A percentile compares a stretch with the other conserved stretches of the same genome.
These are phyloP conservation scores for Excalfactoria chinensis DNA, from an alignment of 2,113 vertebrate species.

Conservation along the genomic window DNA sequence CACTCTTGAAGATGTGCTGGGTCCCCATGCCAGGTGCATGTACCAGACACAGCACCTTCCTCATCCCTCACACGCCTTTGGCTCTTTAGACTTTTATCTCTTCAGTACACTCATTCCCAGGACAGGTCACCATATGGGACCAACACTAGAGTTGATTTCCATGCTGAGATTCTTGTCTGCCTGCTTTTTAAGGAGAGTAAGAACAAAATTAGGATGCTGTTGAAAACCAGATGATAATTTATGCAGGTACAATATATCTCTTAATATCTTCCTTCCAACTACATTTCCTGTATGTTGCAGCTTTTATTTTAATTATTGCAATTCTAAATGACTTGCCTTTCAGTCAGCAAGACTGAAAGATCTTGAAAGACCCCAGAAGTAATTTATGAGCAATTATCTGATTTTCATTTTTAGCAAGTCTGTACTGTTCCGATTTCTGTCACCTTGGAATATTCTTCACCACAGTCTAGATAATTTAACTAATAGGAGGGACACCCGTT, in stretches of 20 bases:
- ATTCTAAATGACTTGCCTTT: slow-evolving; percentile 65
- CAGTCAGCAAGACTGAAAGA: slow-evolving; percentile 66
- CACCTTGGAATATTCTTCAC: slow-evolving; percentile 68
- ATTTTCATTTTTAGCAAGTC: slow-evolving; percentile 67
- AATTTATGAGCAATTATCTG: slow-evolving; percentile 77
- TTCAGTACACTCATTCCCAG: neutral
- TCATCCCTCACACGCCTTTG: neutral
- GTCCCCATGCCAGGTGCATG: neutral
- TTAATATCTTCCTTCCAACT: slow-evolving; percentile 52
- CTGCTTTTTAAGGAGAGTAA: neutral
- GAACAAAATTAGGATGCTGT: neutral
- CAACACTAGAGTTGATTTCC: neutral
- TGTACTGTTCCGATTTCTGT: slow-evolving; percentile 54
- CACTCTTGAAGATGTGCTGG: neutral
- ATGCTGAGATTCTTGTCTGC: neutral
- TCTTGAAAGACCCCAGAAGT: slow-evolving; percentile 73
- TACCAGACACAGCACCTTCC: neutral
- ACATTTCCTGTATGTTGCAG: slow-evolving; percentile 46
- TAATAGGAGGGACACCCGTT: slow-evolving; percentile 65
- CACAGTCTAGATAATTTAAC: slow-evolving; percentile 68
- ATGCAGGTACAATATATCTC: slow-evolving; percentile 52
- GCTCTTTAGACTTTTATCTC: neutral
- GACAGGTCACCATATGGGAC: neutral
- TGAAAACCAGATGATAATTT: slow-evolving; percentile 47
- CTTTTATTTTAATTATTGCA: slow-evolving; percentile 74